These are phyloP conservation scores for Solenopsis invicta DNA, from an alignment of 1,140 invertebrate species.

Conservation along the genomic window DNA sequence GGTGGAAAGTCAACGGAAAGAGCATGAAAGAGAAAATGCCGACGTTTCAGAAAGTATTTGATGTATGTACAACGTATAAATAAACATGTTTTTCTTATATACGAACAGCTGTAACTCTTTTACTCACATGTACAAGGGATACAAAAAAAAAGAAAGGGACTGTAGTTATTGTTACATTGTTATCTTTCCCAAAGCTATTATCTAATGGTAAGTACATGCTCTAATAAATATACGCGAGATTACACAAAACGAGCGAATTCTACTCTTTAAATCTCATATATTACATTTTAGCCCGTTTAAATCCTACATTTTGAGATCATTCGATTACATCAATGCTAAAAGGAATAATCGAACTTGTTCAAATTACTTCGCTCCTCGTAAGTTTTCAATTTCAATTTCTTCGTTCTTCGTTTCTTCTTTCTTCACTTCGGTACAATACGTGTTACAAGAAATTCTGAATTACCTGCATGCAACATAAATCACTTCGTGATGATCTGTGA, in stretches of 20 bases:
- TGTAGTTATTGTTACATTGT: conserved; percentile 24
- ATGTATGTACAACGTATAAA: conserved; percentile 39
- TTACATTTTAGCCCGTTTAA: conserved; percentile 46
- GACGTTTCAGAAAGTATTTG: conserved; percentile 37
- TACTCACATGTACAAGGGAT: conserved; percentile 39
- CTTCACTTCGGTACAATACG: neutral
- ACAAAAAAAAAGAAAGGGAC: conserved; percentile 9
- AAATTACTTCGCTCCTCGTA: neutral
- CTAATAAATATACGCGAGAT: conserved; percentile 40
- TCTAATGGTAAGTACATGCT: conserved; percentile 18
- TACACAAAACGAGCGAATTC: conserved; percentile 36
- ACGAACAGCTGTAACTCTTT: conserved; percentile 23
- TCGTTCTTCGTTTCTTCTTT: neutral
- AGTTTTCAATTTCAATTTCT: neutral
- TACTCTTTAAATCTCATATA: conserved; percentile 27
- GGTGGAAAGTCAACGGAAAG: conserved; percentile 80
- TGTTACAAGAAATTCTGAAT: conserved; percentile 8
- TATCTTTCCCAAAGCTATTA: conserved; percentile 13
- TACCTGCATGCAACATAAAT: conserved; percentile 4
- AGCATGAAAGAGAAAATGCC: conserved; percentile 25
- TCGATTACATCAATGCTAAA: neutral
- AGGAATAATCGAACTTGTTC: conserved; percentile 44
- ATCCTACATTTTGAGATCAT: conserved; percentile 30
- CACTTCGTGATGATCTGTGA: neutral
- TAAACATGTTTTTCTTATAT: conserved; percentile 36